phyloP scores from a whole-genome alignment of 2,113 vertebrate genomes.

The Aix galericulata region DNA sequence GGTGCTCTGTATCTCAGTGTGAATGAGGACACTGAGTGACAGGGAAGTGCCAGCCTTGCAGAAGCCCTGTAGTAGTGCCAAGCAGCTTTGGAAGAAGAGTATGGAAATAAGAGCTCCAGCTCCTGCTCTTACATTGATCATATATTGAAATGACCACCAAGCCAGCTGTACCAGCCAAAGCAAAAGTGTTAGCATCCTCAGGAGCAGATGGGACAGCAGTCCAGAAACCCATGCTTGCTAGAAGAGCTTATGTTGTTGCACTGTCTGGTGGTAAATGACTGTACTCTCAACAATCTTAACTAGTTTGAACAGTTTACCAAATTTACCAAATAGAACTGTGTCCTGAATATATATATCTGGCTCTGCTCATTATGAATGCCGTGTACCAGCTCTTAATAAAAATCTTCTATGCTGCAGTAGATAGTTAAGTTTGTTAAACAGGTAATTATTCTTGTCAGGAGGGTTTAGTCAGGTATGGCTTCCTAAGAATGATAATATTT shows the following conservation, averaged over 20 bases:
- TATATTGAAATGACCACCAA: neutral
- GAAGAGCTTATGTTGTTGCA: neutral
- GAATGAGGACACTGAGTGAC: neutral
- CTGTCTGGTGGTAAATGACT: neutral
- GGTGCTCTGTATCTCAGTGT: too few species aligned
- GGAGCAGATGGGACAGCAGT: neutral
- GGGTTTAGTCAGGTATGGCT: neutral
- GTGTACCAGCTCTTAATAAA: neutral
- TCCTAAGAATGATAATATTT: neutral
- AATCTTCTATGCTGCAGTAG: neutral
- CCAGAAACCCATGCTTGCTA: neutral
- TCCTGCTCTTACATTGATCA: neutral
- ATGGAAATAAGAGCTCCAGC: neutral
- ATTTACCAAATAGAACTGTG: neutral
- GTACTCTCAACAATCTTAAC: neutral
- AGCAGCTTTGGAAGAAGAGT: neutral
- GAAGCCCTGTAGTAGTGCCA: neutral
- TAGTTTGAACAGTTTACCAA: neutral
- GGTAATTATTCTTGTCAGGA: neutral
- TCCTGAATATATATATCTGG: neutral
- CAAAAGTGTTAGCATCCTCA: neutral
- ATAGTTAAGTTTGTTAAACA: neutral
- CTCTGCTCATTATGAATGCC: neutral
- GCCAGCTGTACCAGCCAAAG: neutral
- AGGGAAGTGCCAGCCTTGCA: neutral